A percentile compares a stretch with the other conserved stretches of the same genome.
Conservation (phyloP, 2,113 vertebrate species). For the Natator depressus region DNA sequence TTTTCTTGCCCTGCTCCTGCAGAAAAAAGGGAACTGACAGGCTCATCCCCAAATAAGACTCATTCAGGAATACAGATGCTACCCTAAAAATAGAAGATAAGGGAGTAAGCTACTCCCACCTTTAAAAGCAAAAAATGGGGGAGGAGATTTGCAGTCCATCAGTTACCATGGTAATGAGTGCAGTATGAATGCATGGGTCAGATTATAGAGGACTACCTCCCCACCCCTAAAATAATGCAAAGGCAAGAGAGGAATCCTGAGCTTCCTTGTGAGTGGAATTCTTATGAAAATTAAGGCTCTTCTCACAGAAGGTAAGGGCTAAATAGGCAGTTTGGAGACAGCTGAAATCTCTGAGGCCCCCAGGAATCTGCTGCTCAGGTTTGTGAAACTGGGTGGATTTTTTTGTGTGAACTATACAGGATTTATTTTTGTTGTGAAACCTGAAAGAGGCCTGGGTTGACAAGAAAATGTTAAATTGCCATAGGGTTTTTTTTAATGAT, state of each 20-base stretch:
- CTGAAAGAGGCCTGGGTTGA: background rate
- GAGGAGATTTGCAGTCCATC: background rate
- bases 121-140: background rate
- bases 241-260: conserved; percentile 52
- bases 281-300: conserved; percentile 41
- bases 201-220: conserved; percentile 35
- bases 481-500: background rate
- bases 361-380: conserved; percentile 5
- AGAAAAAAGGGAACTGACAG: background rate
- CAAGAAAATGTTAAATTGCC: background rate
- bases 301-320: conserved; percentile 42
- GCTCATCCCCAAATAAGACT: background rate
- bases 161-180: conserved; percentile 47
- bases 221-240: background rate
- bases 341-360: background rate
- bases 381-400: conserved; percentile 25
- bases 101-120: background rate
- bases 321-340: conserved; percentile 39
- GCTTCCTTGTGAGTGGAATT: conserved; percentile 2
- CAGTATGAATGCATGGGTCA: conserved; percentile 51
- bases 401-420: background rate
- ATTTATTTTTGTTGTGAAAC: background rate
- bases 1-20: background rate
- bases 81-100: background rate
- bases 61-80: background rate